phyloP scores from a whole-genome alignment of 2,888 invertebrate species.

The Papilio gigon region DNA sequence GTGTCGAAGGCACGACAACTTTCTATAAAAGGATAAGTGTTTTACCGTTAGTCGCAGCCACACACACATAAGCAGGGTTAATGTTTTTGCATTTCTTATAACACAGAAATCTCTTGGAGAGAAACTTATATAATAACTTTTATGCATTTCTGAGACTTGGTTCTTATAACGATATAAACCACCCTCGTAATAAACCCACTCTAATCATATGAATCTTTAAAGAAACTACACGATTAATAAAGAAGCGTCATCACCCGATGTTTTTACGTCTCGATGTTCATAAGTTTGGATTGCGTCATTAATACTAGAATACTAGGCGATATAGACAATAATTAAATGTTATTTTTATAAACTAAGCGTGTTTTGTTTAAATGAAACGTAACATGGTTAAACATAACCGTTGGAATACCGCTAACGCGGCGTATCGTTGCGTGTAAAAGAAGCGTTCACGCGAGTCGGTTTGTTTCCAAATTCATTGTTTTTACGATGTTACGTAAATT shows the following conservation, averaged over 20 bases:
- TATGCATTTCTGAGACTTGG: neutral
- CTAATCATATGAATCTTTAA: too few relatives aligned
- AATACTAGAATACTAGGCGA: neutral
- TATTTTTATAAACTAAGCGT: slow-evolving; percentile 1
- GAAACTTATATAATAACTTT: neutral
- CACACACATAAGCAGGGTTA: slow-evolving; percentile 55
- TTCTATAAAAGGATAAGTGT: slow-evolving; percentile 62
- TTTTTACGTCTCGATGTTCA: too few relatives aligned
- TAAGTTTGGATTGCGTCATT: neutral
- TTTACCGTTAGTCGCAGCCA: slow-evolving; percentile 62
- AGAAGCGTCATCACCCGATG: too few relatives aligned
- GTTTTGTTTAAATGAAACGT: slow-evolving; percentile 26
- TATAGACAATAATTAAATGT: neutral
- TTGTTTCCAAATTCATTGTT: slow-evolving; percentile 30
- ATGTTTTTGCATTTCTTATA: slow-evolving; percentile 43
- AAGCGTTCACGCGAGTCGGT: slow-evolving; percentile 19
- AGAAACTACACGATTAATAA: too few relatives aligned
- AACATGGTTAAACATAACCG: slow-evolving; percentile 24
- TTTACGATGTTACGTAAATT: slow-evolving; percentile 23
- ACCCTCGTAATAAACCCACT: too few relatives aligned
- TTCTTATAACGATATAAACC: neutral
- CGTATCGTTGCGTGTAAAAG: slow-evolving; percentile 26
- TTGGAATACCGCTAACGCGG: slow-evolving; percentile 17
- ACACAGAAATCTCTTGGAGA: neutral
- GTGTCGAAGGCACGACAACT: slow-evolving; percentile 54